Base-by-base conservation (phyloP, 2,113 vertebrate genomes). In the Aphyosemion australe region DNA sequence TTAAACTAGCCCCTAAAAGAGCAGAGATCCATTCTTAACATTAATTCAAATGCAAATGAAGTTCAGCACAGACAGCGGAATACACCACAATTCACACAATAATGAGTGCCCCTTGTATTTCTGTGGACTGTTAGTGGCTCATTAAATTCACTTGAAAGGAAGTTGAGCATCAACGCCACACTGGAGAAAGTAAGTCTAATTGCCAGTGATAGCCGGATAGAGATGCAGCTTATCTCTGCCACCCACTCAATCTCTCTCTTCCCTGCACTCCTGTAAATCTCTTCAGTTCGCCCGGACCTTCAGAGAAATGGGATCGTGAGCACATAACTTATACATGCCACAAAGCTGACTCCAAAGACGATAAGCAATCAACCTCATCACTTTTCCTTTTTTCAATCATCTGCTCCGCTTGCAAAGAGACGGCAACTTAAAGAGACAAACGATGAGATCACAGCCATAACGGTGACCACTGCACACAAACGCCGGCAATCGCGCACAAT, bases 71-170 rank as follows among this genome's bases (percentile, higher is more conserved):
- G 57, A 48, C 62, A 18, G 34, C 20, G 43, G 66, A 49, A 71
- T 18, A 41, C 43, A 65, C 45, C 61, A 18, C 45, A 57, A 59
- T 46, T 60, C 32, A 55, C 64, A 77, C 65, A 62, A 14, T n/a
- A 56, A 65, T 9, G 32, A 56, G 56, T 31, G 58, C 59, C 59
- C 59, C 68, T 79, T 81, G 51, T 74, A 68, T 63, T 65, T 55
- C 58, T 61, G 61, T 20, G 57, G 61, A 80, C 70, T 45, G 62
- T 79, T 56, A 69, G 51, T 57, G 51, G 48, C 69, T 84, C 74
- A 76, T 84, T 83, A 83, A 60, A 65, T 67, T 79, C 62, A 71
- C 76, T 84, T 71, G 76, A 82, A 75, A 67, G 61, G 59, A 76
- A 58, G 72, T 51, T 64, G 69, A 79, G 69, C 68, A 78, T 77